These are phyloP conservation scores for Parnassius glacialis DNA, from an alignment of 2,888 invertebrate genomes.

Conservation along the genomic window DNA sequence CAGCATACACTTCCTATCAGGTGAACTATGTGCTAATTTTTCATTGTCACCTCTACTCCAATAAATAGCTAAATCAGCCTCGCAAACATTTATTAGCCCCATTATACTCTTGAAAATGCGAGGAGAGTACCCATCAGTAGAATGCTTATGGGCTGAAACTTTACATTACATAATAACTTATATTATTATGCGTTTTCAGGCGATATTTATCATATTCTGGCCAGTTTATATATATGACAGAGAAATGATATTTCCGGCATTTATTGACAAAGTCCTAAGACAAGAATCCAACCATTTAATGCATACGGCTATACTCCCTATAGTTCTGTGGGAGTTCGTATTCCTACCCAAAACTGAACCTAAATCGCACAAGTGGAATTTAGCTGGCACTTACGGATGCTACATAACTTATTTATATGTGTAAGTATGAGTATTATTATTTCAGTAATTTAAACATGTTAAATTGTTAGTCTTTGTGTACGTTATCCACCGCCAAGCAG, in stretches of 20 bases:
- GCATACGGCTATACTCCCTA: constrained; percentile 54
- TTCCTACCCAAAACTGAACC: constrained; percentile 49
- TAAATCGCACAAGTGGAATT: constrained; percentile 42
- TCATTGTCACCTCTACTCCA: no score
- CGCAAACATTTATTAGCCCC: no score
- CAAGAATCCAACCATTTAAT: constrained; percentile 56
- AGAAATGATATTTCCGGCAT: constrained; percentile 53
- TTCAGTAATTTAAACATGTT: no score
- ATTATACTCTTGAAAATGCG: no score
- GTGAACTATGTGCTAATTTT: no score
- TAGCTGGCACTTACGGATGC: constrained; percentile 35
- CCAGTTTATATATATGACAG: constrained; percentile 53
- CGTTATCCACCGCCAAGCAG: no score
- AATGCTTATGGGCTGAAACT: no score
- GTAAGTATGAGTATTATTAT: background rate
- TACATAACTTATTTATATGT: constrained; percentile 45
- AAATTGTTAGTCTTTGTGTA: no score
- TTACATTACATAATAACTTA: background rate
- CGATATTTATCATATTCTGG: constrained; percentile 59
- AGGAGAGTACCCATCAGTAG: no score
- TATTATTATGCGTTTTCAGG: constrained; percentile 40
- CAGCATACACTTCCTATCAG: no score
- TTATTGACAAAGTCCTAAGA: constrained; percentile 49
- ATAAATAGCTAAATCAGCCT: no score
- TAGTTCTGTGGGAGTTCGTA: constrained; percentile 52